Conservation (phyloP, 2,113 vertebrate genomes). For the Oncorhynchus masou region DNA sequence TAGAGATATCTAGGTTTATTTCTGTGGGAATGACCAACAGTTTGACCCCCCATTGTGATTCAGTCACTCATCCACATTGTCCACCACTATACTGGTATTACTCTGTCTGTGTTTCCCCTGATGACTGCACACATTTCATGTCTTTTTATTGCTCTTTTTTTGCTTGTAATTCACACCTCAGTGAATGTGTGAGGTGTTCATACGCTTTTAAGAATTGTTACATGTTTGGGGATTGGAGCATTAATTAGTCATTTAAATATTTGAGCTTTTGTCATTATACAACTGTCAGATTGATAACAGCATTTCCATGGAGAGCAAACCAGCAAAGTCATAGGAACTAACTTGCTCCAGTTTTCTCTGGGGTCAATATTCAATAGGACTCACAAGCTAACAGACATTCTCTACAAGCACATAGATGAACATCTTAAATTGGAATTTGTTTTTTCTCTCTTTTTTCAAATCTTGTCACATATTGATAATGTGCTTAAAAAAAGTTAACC, state of each 20-base stretch:
- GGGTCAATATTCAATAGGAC: constrained; percentile 7
- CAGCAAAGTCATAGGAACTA: constrained; percentile 13
- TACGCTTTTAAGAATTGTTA: constrained; percentile 16
- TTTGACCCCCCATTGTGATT: constrained; percentile 11
- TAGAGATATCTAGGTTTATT: not conserved
- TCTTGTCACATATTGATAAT: constrained; percentile 9
- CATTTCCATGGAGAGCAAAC: constrained; percentile 27
- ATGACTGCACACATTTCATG: constrained; percentile 58
- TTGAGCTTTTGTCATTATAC: too few species aligned
- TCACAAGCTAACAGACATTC: constrained; percentile 8
- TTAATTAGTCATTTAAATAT: too few species aligned
- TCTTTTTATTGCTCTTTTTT: constrained; percentile 11
- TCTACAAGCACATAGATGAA: not conserved
- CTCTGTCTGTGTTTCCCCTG: constrained; percentile 10
- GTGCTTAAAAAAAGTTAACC: constrained; percentile 10
- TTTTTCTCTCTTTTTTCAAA: constrained; percentile 8
- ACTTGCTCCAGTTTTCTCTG: constrained; percentile 15
- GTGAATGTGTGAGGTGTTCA: not conserved
- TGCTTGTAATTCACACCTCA: constrained; percentile 17
- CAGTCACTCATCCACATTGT: constrained; percentile 28
- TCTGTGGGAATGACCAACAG: not conserved
- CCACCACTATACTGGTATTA: constrained; percentile 29
- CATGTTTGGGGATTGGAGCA: not conserved
- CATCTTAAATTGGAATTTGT: constrained; percentile 27
- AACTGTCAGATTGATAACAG: constrained; percentile 11